Evolutionary conservation across 2,797 vertebrate species (phyloP).

Genomic region (Cyprinella venusta): DNA sequence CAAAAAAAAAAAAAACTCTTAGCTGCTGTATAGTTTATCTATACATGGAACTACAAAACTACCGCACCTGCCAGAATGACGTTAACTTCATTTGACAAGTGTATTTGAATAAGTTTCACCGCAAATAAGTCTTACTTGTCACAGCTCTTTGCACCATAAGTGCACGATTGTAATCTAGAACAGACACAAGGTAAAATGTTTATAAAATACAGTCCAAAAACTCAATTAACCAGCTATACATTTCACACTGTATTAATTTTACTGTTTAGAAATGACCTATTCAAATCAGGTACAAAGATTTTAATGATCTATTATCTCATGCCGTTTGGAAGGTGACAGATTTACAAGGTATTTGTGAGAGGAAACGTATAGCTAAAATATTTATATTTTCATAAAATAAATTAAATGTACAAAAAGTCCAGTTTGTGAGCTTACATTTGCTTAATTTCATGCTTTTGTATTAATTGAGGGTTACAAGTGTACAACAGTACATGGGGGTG

Average conservation of each 20-base stretch:
- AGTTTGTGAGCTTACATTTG: not conserved
- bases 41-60: not conserved
- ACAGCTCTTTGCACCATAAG: not conserved
- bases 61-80: not conserved
- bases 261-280: not conserved
- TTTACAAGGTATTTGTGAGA: not conserved
- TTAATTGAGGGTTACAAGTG: not conserved
- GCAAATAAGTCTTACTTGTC: not conserved
- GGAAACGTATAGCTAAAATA: not conserved
- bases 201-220: not conserved
- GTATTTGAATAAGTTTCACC: conserved; percentile 14
- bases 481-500: not conserved
- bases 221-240: not conserved
- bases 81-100: not conserved
- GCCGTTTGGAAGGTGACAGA: not conserved
- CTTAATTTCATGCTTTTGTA: not conserved
- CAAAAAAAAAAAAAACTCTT: not conserved
- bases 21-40: not conserved
- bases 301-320: not conserved
- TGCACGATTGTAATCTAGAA: not conserved
- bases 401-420: not conserved
- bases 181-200: not conserved
- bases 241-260: not conserved
- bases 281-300: conserved; percentile 1
- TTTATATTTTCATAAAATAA: not conserved